These are phyloP conservation scores for Nephila pilipes DNA, from an alignment of 1,140 invertebrate genomes.

Conservation along the genomic window DNA sequence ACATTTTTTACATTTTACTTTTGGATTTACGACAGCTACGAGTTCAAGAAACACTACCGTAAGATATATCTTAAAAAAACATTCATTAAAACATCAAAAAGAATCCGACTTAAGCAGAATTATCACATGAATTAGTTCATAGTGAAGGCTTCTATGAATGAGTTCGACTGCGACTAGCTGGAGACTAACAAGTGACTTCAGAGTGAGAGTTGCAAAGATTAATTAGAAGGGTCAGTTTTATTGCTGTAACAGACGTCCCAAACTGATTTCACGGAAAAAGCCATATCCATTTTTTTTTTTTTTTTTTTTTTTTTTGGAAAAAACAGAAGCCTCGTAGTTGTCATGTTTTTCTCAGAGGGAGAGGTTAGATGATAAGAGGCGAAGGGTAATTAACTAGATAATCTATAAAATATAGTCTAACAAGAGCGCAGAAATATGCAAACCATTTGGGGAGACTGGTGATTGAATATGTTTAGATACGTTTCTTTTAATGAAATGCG, in stretches of 20 bases:
- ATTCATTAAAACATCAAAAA: background rate
- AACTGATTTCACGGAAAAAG: background rate
- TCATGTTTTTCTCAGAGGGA: background rate
- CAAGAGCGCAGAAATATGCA: background rate
- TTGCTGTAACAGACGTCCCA: background rate
- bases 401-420: background rate
- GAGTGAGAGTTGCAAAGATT: background rate
- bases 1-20: background rate
- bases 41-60: background rate
- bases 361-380: background rate
- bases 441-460: too few relatives aligned
- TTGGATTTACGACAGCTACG: background rate
- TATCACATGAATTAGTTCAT: conserved; percentile 3
- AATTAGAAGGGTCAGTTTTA: conserved; percentile 30
- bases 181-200: background rate
- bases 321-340: background rate
- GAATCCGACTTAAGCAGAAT: background rate
- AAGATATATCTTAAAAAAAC: background rate
- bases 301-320: too few relatives aligned
- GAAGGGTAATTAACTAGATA: conserved; percentile 3
- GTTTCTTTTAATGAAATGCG: too few relatives aligned
- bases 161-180: background rate
- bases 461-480: too few relatives aligned
- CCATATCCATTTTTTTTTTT: conserved; percentile 3
- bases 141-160: background rate